These are phyloP conservation scores for Calameuta filiformis DNA, from an alignment of 2,888 invertebrate species.

Conservation along the genomic window DNA sequence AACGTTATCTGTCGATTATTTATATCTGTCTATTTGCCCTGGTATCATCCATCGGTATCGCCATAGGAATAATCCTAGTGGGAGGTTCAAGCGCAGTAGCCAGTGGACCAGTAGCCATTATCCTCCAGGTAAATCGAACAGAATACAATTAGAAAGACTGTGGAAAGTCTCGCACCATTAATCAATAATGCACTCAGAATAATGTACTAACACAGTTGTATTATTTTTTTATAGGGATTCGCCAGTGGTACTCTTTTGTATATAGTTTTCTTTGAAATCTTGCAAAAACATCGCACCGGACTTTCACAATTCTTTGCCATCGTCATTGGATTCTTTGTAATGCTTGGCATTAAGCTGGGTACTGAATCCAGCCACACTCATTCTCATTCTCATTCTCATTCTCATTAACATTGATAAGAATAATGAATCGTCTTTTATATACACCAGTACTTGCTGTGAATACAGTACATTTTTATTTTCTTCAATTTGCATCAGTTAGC, in stretches of 20 bases:
- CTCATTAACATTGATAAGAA: neutral
- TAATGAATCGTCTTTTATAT: neutral
- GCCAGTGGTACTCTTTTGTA: conserved; percentile 94
- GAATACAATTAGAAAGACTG: neutral
- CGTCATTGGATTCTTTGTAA: conserved; percentile 76
- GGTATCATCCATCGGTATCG: conserved; percentile 84
- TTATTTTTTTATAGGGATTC: conserved; percentile 74
- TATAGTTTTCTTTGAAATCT: conserved; percentile 96
- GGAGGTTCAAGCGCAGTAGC: conserved; percentile 71
- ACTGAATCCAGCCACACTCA: neutral
- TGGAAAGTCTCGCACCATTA: neutral
- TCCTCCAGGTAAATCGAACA: conserved; percentile 50
- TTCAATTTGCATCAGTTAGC: too few relatives aligned
- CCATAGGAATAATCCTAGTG: conserved; percentile 77
- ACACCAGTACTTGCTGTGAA: too few relatives aligned
- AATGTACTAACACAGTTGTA: neutral
- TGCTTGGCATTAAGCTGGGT: conserved; percentile 74
- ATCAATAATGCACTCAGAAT: neutral
- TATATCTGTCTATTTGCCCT: conserved; percentile 82
- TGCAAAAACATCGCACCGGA: conserved; percentile 73
- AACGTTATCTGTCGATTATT: conserved; percentile 71
- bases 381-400: too few relatives aligned
- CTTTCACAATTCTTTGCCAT: conserved; percentile 76
- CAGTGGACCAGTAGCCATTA: conserved; percentile 69
- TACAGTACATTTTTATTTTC: too few relatives aligned